Conservation (phyloP, 1,140 invertebrate species). For the Euura lappo region DNA sequence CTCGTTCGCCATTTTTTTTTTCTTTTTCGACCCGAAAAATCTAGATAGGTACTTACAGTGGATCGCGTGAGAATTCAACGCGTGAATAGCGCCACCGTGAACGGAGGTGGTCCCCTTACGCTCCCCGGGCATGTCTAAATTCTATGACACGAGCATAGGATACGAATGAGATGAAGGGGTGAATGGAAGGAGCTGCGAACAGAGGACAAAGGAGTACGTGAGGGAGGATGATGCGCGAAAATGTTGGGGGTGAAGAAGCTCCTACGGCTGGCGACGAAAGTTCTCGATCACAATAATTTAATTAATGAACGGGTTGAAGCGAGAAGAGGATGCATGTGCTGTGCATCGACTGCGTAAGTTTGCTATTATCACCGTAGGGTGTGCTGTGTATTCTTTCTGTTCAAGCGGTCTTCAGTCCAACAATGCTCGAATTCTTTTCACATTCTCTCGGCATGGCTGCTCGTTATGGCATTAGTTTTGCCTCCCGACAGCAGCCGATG, state of each 20-base stretch:
- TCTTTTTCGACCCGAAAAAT: no score
- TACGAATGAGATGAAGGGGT: neutral
- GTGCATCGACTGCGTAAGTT: no score
- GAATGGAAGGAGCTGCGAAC: neutral
- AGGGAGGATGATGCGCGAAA: neutral
- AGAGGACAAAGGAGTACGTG: slow-evolving; percentile 1
- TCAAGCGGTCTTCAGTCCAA: no score
- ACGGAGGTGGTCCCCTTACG: neutral
- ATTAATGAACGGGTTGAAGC: no score
- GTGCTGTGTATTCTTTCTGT: no score
- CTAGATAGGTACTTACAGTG: neutral
- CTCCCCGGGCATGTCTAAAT: neutral
- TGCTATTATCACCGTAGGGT: no score
- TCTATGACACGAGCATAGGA: neutral
- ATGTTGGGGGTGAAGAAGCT: neutral
- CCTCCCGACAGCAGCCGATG: neutral
- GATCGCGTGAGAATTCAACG: neutral
- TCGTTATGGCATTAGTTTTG: neutral
- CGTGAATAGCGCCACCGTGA: neutral
- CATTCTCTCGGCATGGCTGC: neutral
- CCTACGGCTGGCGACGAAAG: no score
- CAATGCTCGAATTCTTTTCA: neutral
- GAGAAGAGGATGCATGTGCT: no score
- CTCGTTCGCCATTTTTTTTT: no score
- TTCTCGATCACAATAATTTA: no score